These are phyloP conservation scores for Pocillopora grandis DNA, from an alignment of 92 coral and sea anemone genomes.

Conservation along the genomic window DNA sequence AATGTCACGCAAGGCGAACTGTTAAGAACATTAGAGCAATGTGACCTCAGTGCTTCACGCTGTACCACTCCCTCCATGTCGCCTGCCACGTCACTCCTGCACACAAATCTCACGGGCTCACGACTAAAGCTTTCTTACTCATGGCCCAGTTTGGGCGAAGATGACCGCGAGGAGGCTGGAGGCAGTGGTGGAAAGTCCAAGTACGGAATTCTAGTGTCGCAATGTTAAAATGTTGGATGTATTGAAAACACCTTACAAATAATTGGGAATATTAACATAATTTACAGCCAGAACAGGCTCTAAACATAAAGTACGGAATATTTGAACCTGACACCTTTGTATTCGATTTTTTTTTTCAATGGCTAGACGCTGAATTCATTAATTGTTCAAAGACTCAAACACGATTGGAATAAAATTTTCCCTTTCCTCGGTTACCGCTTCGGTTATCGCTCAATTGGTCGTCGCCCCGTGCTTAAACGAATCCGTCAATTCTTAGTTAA, in stretches of 20 bases:
- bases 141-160: slow-evolving; percentile 89
- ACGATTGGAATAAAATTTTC: background rate
- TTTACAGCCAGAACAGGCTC: background rate
- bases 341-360: background rate
- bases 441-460: too few relatives aligned
- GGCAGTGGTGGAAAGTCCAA: slow-evolving; percentile 36
- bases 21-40: slow-evolving; percentile 85
- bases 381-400: too few relatives aligned
- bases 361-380: too few relatives aligned
- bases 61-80: slow-evolving; percentile 96
- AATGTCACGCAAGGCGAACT: slow-evolving; percentile 89
- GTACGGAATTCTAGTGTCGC: slow-evolving; percentile 34
- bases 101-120: slow-evolving; percentile 80
- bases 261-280: background rate
- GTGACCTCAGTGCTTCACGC: slow-evolving; percentile 96
- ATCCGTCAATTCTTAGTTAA: too few relatives aligned
- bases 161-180: slow-evolving; percentile 74
- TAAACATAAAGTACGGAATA: background rate
- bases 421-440: too few relatives aligned
- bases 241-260: background rate
- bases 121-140: slow-evolving; percentile 83
- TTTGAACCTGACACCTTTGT: background rate
- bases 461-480: too few relatives aligned
- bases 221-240: background rate
- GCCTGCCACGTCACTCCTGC: slow-evolving; percentile 94